Conservation (phyloP, 2,113 vertebrate species). For the Grus americana region DNA sequence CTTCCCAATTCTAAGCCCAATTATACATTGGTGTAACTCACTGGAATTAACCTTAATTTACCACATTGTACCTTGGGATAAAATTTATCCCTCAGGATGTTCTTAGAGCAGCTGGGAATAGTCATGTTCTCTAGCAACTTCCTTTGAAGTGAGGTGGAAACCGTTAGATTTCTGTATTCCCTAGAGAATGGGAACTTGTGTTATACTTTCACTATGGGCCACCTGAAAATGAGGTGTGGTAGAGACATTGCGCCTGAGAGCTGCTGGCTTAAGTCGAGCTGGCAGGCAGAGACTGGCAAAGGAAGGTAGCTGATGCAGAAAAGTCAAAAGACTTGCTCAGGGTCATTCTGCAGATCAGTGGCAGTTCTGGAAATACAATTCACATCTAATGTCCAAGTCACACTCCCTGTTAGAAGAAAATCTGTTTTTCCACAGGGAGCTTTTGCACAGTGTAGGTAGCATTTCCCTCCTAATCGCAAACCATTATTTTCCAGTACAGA, state of each 20-base stretch:
- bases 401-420: background rate
- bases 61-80: background rate
- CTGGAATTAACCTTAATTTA: background rate
- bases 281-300: background rate
- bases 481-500: background rate
- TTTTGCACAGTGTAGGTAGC: background rate
- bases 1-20: background rate
- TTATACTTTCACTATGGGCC: accelerated
- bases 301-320: background rate
- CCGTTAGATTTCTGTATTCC: accelerated
- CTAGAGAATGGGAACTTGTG: background rate
- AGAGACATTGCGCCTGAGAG: background rate
- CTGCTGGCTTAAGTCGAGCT: background rate
- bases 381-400: too few relatives aligned
- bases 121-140: background rate
- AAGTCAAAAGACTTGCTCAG: background rate
- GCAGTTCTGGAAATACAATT: background rate
- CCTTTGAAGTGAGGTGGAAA: background rate
- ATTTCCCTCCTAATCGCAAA: background rate
- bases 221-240: accelerated
- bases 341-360: background rate
- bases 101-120: background rate
- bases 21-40: background rate
- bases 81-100: background rate
- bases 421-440: background rate